These are phyloP conservation scores for Eustalomyia histrio DNA, from an alignment of 2,888 invertebrate genomes.

Conservation along the genomic window DNA sequence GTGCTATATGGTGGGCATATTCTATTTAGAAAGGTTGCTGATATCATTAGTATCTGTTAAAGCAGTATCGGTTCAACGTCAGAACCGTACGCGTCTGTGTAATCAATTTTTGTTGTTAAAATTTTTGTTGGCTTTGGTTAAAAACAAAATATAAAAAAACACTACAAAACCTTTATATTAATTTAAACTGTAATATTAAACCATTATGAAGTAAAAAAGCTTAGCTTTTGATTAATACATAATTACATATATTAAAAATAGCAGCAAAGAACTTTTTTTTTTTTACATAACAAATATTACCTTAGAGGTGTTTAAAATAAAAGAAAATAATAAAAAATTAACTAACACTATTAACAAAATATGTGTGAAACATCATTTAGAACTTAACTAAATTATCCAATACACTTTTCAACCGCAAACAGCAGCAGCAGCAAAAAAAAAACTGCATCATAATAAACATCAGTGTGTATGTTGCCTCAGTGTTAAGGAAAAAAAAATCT, in stretches of 20 bases:
- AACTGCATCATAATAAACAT: conserved; percentile 50
- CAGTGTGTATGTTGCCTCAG: conserved; percentile 23
- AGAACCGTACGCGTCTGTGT: conserved; percentile 72
- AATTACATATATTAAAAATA: neutral
- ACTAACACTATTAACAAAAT: neutral
- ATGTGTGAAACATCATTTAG: neutral
- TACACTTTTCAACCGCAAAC: conserved; percentile 30
- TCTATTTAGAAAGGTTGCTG: conserved; percentile 76
- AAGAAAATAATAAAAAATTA: neutral
- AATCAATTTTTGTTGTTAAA: conserved; percentile 16
- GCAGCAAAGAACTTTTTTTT: neutral
- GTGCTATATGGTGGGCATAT: conserved; percentile 65
- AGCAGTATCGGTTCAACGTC: conserved; percentile 79
- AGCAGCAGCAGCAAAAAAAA: conserved; percentile 25
- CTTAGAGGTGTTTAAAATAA: neutral
- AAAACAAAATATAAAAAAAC: conserved; percentile 2
- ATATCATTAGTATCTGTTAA: conserved; percentile 72
- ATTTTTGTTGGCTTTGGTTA: conserved; percentile 27
- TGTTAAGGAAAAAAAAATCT: conserved; percentile 13
- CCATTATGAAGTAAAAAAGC: neutral
- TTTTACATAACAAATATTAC: neutral
- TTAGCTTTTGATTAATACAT: neutral
- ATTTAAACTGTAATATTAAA: neutral
- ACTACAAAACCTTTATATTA: conserved; percentile 9
- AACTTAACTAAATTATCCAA: conserved; percentile 1